Percentiles rank a stretch among this genome's conserved stretches.
Conservation (phyloP, 2,113 vertebrate genomes). For the Ascaphus truei region DNA sequence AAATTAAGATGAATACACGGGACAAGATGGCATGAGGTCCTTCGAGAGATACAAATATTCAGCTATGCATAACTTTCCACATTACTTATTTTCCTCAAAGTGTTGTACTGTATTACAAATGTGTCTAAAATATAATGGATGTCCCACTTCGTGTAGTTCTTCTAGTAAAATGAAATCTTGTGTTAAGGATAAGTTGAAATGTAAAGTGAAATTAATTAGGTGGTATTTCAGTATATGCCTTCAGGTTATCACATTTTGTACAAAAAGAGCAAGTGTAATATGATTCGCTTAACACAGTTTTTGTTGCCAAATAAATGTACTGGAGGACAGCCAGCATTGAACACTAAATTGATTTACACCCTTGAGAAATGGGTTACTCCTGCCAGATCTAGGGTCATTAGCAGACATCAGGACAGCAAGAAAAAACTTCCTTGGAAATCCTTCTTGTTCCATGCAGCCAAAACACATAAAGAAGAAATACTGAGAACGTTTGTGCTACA, state of each 20-base stretch:
- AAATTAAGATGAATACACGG: background rate
- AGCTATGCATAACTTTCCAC: background rate
- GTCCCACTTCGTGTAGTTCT: background rate
- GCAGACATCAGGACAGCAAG: conserved; percentile 55
- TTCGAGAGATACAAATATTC: background rate
- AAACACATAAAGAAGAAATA: too few relatives aligned
- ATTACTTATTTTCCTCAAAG: background rate
- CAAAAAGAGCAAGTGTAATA: background rate
- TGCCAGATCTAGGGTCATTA: conserved; percentile 53
- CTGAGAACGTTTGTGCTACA: too few relatives aligned
- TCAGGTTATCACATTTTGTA: background rate
- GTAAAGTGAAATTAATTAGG: background rate
- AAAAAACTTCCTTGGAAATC: conserved; percentile 45
- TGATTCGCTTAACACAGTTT: conserved; percentile 39
- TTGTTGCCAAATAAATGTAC: conserved; percentile 49
- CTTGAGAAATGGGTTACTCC: conserved; percentile 55
- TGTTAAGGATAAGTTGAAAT: background rate
- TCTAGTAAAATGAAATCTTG: background rate
- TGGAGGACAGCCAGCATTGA: conserved; percentile 52
- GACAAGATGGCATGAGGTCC: background rate
- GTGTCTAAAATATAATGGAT: background rate
- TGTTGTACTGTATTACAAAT: background rate
- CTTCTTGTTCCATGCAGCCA: too few relatives aligned
- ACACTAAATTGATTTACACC: conserved; percentile 60
- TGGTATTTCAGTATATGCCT: background rate